A percentile compares a stretch with the other conserved stretches of the same genome.
phyloP scores from a whole-genome alignment of 1,140 invertebrate genomes.

The Halictus rubicundus region DNA sequence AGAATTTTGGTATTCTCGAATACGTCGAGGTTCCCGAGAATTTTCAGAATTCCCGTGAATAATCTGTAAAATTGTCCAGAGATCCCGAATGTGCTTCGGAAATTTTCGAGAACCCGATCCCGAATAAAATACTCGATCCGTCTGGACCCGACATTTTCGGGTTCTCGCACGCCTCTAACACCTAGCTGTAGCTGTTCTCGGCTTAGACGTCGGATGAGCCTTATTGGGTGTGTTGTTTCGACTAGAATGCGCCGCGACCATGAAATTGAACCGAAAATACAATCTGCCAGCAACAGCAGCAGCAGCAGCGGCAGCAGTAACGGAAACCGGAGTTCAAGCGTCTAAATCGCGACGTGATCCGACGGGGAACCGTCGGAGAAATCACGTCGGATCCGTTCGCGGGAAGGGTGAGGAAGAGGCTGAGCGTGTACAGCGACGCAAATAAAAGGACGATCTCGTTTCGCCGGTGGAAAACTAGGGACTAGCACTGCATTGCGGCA shows the following conservation, averaged over 20 bases:
- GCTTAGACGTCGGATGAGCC: not conserved
- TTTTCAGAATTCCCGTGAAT: too few species aligned
- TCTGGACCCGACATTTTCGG: too few species aligned
- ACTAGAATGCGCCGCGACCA: not conserved
- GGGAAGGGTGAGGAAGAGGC: not conserved
- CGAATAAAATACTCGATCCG: too few species aligned
- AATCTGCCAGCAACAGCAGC: not conserved
- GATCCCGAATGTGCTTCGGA: too few species aligned
- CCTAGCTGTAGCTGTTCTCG: too few species aligned
- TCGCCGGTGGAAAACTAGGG: conserved; percentile 26
- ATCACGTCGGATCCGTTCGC: not conserved
- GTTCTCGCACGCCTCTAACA: too few species aligned
- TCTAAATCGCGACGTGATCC: conserved; percentile 3
- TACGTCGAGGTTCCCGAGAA: too few species aligned
- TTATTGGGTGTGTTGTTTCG: not conserved
- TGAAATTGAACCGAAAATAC: conserved; percentile 15
- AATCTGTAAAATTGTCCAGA: too few species aligned
- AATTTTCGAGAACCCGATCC: too few species aligned
- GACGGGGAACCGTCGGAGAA: not conserved
- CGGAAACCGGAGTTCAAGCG: conserved; percentile 1
- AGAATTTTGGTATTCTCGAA: too few species aligned
- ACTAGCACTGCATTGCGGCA: conserved; percentile 44
- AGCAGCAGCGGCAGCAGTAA: too few species aligned
- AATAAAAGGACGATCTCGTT: conserved; percentile 40
- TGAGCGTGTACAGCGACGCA: not conserved